Evolutionary conservation across 2,113 vertebrate species (phyloP).

Genomic region (Puntigrus tetrazona): DNA sequence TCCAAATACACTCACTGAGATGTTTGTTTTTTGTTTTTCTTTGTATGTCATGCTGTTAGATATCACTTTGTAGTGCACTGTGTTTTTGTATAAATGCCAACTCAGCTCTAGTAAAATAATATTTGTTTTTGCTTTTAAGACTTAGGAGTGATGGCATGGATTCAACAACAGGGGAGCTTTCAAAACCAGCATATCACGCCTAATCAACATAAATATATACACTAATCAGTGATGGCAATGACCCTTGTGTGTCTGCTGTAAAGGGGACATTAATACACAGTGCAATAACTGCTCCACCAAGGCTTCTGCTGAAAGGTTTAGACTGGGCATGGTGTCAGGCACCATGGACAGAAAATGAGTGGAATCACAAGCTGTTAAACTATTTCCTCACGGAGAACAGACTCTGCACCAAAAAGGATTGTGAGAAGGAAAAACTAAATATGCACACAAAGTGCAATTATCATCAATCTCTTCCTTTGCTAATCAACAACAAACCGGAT

Average conservation of each 20-base stretch:
- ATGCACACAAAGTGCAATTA: slow-evolving; percentile 2
- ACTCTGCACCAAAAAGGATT: slow-evolving; percentile 10
- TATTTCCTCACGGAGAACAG: slow-evolving; percentile 11
- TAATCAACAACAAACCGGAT: slow-evolving; percentile 34
- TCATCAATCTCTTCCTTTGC: not conserved
- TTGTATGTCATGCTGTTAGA: not conserved
- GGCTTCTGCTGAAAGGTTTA: not conserved
- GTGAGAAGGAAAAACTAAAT: not conserved
- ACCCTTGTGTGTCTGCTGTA: not conserved
- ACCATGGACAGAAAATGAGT: not conserved
- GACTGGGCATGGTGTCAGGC: not conserved
- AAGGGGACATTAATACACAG: not conserved
- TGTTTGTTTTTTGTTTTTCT: not conserved
- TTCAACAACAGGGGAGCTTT: not conserved
- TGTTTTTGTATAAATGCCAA: not conserved
- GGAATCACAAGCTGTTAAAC: slow-evolving; percentile 11
- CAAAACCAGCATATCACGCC: not conserved
- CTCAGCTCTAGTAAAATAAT: not conserved
- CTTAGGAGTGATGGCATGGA: not conserved
- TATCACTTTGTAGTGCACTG: not conserved
- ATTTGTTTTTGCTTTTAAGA: not conserved
- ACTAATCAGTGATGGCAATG: not conserved
- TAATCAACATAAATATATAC: not conserved
- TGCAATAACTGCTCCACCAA: not conserved
- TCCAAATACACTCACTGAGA: not conserved